Percentiles rank a stretch among this genome's conserved stretches.
Conservation (phyloP, 2,797 vertebrate species). For the Onychomys torridus region DNA sequence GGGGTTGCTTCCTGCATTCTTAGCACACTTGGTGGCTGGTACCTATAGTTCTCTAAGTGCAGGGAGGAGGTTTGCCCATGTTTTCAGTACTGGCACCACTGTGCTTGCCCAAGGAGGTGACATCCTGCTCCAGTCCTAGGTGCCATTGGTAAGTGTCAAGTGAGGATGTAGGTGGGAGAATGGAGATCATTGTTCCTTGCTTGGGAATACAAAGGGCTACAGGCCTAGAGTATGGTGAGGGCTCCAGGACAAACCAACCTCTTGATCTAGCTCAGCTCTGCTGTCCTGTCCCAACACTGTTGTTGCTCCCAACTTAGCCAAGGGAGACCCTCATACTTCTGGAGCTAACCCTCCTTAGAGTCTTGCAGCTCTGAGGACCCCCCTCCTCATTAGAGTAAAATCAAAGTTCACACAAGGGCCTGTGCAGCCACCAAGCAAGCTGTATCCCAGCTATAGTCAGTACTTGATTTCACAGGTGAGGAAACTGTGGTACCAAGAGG, state of each 20-base stretch:
- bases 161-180: too few relatives aligned
- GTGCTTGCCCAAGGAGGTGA: neutral
- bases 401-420: accelerated
- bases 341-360: neutral
- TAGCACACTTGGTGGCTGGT: accelerated
- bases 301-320: too few relatives aligned
- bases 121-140: neutral
- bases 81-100: neutral
- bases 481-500: neutral
- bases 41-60: neutral
- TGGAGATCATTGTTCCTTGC: accelerated
- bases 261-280: neutral
- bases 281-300: too few relatives aligned
- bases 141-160: neutral
- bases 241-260: too few relatives aligned
- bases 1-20: neutral
- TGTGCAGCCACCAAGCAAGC: neutral
- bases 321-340: accelerated
- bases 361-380: accelerated
- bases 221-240: neutral
- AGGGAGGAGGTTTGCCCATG: accelerated
- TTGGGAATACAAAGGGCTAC: neutral
- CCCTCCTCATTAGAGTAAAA: accelerated
- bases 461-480: neutral
- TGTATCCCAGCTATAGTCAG: too few relatives aligned